A percentile compares a stretch with the other conserved stretches of the same genome.
These are phyloP conservation scores for Centropus bengalensis DNA, from an alignment of 2,113 vertebrate species.

Conservation along the genomic window DNA sequence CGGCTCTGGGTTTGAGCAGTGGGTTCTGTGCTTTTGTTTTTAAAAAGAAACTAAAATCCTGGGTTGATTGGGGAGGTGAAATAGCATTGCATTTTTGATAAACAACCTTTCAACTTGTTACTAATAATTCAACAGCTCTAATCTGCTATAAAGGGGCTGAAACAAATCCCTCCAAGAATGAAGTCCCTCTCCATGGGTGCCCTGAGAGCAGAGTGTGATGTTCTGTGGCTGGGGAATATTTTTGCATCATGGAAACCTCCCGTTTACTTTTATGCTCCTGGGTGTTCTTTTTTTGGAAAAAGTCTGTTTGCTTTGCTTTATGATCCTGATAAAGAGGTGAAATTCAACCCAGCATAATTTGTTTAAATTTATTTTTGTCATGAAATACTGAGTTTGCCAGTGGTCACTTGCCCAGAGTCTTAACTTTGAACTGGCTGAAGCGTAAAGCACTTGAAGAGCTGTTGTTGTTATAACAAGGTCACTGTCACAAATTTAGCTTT, in stretches of 20 bases:
- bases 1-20: background rate
- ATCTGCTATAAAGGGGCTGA: background rate
- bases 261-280: background rate
- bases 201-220: background rate
- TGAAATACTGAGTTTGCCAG: background rate
- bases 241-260: background rate
- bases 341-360: slow-evolving; percentile 1
- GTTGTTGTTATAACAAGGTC: slow-evolving; percentile 13
- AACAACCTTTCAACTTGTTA: background rate
- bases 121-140: background rate
- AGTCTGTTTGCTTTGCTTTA: background rate
- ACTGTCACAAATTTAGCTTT: background rate
- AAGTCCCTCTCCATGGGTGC: background rate
- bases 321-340: background rate
- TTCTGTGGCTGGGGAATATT: background rate
- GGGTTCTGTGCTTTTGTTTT: background rate
- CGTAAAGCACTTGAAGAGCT: background rate
- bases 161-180: background rate
- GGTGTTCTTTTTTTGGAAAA: background rate
- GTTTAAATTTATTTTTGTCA: slow-evolving; percentile 22
- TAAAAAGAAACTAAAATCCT: background rate
- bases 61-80: background rate
- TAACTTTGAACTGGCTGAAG: background rate
- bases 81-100: background rate
- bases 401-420: background rate